Conservation (phyloP, 37 sponge, comb jelly and placozoan genomes). For the Hormiphora californensis region DNA sequence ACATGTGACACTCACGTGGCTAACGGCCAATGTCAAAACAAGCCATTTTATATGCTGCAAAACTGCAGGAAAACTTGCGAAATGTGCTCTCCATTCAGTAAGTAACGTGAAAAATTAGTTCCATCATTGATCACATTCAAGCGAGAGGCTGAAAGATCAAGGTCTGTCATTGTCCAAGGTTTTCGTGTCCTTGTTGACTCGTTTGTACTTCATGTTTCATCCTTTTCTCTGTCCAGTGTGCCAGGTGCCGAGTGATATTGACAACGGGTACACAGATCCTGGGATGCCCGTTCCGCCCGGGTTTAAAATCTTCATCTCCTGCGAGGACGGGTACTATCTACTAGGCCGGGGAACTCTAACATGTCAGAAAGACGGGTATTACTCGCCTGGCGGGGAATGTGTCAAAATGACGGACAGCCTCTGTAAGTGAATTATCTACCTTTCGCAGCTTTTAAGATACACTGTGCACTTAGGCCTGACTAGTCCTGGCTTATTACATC, state of each 20-base stretch:
- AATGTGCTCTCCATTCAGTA: neutral
- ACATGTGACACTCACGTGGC: neutral
- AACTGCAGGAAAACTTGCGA: slow-evolving; percentile 22
- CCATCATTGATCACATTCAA: neutral
- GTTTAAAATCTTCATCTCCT: slow-evolving; percentile 2
- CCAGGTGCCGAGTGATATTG: slow-evolving; percentile 23
- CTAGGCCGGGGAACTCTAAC: neutral
- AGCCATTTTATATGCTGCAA: neutral
- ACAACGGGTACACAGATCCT: neutral
- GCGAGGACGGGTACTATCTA: slow-evolving; percentile 8
- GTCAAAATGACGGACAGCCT: neutral
- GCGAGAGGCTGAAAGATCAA: neutral
- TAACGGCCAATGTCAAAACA: neutral
- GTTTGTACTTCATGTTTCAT: no score
- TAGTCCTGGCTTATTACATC: no score
- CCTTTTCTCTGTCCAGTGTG: no score
- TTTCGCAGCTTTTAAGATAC: no score
- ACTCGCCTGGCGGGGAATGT: slow-evolving; percentile 1
- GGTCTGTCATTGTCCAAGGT: neutral
- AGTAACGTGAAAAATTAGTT: neutral
- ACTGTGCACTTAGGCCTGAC: no score
- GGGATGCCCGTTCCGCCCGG: slow-evolving; percentile 19
- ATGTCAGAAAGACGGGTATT: slow-evolving; percentile 9
- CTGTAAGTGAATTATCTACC: neutral
- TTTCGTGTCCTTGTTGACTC: no score